These are phyloP conservation scores for Leptobrachium ailaonicum DNA, from an alignment of 2,113 vertebrate genomes.

Conservation along the genomic window DNA sequence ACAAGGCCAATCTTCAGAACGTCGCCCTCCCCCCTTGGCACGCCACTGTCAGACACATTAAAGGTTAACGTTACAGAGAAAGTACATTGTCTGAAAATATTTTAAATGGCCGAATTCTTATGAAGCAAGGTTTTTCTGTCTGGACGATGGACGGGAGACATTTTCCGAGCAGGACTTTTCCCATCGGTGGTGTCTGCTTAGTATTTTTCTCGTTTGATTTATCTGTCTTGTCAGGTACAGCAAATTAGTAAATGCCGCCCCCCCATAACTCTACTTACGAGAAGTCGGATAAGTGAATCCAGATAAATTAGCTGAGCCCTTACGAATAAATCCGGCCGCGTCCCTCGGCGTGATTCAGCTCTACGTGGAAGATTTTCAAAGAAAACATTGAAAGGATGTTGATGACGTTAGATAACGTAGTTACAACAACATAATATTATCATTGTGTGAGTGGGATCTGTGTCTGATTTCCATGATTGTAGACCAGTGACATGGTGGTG, in stretches of 20 bases:
- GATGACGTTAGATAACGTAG: too few species aligned
- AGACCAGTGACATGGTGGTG: too few species aligned
- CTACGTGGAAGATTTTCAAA: too few species aligned
- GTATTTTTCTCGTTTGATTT: conserved; percentile 54
- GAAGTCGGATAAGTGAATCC: conserved; percentile 58
- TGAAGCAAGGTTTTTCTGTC: conserved; percentile 53
- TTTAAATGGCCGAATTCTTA: conserved; percentile 42
- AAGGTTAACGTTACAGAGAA: conserved; percentile 36
- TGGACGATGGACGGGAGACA: conserved; percentile 50
- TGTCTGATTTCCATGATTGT: too few species aligned
- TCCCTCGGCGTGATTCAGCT: conserved; percentile 57
- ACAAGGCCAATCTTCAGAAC: too few species aligned
- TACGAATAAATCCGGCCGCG: conserved; percentile 17
- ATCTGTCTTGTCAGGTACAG: conserved; percentile 50
- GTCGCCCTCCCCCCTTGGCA: too few species aligned
- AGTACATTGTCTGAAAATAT: conserved; percentile 41
- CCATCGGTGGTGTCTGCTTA: conserved; percentile 60
- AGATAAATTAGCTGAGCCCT: conserved; percentile 56
- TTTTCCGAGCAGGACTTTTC: conserved; percentile 50
- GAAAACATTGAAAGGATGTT: too few species aligned
- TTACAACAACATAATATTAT: too few species aligned
- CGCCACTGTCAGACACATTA: too few species aligned
- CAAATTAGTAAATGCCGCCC: conserved; percentile 47
- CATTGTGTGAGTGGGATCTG: too few species aligned
- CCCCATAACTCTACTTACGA: conserved; percentile 52